A percentile compares a stretch with the other conserved stretches of the same genome.
Evolutionary conservation across 2,113 vertebrate species (phyloP).

Genomic region (Zosterops pallidus): DNA sequence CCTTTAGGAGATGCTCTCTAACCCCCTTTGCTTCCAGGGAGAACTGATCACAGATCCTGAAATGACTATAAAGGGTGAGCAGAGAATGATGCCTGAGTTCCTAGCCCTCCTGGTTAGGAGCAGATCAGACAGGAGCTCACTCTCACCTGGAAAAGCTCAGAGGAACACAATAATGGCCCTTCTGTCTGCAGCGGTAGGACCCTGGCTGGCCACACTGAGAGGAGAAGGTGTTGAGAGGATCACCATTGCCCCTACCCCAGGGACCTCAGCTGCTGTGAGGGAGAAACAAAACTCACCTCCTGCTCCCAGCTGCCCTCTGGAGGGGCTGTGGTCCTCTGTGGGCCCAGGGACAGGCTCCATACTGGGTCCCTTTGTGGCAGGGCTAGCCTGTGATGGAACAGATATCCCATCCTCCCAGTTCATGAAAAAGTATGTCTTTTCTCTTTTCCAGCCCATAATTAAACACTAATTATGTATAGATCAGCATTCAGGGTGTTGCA

Average conservation of each 20-base stretch:
- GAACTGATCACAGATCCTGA: neutral
- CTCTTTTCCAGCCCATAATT: neutral
- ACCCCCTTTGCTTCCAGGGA: neutral
- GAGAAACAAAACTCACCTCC: neutral
- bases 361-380: neutral
- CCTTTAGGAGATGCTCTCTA: neutral
- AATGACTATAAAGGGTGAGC: neutral
- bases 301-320: neutral
- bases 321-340: neutral
- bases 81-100: neutral
- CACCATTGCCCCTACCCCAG: neutral
- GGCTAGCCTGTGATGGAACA: neutral
- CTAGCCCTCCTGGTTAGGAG: neutral
- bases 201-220: neutral
- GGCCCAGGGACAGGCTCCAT: neutral
- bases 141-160: neutral
- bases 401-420: rapidly evolving
- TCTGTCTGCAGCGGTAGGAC: neutral
- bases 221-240: neutral
- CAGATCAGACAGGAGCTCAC: neutral
- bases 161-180: neutral
- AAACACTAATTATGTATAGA: neutral
- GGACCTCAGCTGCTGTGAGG: neutral
- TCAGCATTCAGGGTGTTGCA: neutral
- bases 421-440: neutral